Evolutionary conservation across 1,140 invertebrate genomes (phyloP).

Genomic region (Saxidomus purpurata): DNA sequence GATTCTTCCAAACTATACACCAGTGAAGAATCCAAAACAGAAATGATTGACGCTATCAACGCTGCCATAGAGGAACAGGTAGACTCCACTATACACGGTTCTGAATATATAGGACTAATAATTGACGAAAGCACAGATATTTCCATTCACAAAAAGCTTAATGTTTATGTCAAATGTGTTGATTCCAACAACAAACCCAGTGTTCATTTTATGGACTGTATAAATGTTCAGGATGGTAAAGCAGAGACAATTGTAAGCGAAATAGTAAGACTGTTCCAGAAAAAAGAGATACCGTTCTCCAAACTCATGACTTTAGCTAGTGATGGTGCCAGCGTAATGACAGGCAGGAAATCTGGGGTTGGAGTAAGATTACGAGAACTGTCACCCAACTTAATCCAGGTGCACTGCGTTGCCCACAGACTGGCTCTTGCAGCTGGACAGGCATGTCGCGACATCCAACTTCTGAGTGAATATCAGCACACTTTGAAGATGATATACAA

Average conservation of each 20-base stretch:
- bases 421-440: constrained; percentile 30
- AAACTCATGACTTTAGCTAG: constrained; percentile 9
- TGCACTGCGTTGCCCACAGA: constrained; percentile 48
- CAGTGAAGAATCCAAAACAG: not conserved
- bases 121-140: no score
- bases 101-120: constrained; percentile 34
- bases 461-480: constrained; percentile 13
- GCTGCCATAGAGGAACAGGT: not conserved
- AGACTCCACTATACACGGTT: not conserved
- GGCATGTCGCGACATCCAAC: constrained; percentile 4
- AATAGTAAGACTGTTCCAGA: not conserved
- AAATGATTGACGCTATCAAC: constrained; percentile 23
- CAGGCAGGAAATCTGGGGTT: not conserved
- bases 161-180: constrained; percentile 46
- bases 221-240: not conserved
- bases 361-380: constrained; percentile 3
- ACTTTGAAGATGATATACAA: constrained; percentile 28
- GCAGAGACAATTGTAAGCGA: not conserved
- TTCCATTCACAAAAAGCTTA: no score
- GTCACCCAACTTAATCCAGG: not conserved
- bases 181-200: not conserved
- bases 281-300: not conserved
- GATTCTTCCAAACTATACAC: constrained; percentile 28
- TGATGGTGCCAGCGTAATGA: constrained; percentile 42
- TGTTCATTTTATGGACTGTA: not conserved